Evolutionary conservation across 2,888 invertebrate genomes (phyloP), one percentile per base, ranked within the genome.

Genomic region (Agrotis exclamationis): DNA sequence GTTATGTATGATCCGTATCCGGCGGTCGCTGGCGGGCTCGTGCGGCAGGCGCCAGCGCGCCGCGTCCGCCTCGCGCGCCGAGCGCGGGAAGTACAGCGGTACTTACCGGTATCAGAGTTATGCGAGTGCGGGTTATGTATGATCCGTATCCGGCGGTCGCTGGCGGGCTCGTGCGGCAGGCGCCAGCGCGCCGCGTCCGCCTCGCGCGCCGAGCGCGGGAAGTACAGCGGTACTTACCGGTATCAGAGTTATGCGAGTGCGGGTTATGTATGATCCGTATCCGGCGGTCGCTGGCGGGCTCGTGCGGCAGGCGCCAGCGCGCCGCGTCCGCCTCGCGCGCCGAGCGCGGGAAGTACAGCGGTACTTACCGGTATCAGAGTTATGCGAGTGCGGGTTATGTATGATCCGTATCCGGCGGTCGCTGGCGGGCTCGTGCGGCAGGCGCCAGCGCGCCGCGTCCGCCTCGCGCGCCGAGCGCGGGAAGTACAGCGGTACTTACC

Each of bases 241-340:
- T n/a, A 39, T 83, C 82, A 0, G 80, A 59, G 63, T 54, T 69
- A n/a, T 91, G 91, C 63, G 81, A 79, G 90, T 98, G 98, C 82
- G 99, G 99, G 97, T 99, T 99, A 95, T 98, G 98, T 90, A 98
- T 98, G 90, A 99, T 99, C 89, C 99, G 97, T 89, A 99, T 99
- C 93, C 99, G 97, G 79, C 99, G 94, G 92, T 99, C 99, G 4
- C 39, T 98, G 97, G 97, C 96, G 24, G 98, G 98, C 93, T 98
- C 98, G 20, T 98, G 70, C 44, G 71, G 73, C 98, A 97, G 95
- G 88, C 98, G 97, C 97, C 97, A 97, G 84, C 97, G 96, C 24
- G 98, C 98, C 79, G 97, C 97, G 78, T 97, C 97, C 88, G 98
- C 98, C 95, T 99, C 99, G 79, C 97, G 96, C 84, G 97, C 94